A percentile compares a stretch with the other conserved stretches of the same genome.
Conservation (phyloP, 2,888 invertebrate genomes). For the Nebria salina region DNA sequence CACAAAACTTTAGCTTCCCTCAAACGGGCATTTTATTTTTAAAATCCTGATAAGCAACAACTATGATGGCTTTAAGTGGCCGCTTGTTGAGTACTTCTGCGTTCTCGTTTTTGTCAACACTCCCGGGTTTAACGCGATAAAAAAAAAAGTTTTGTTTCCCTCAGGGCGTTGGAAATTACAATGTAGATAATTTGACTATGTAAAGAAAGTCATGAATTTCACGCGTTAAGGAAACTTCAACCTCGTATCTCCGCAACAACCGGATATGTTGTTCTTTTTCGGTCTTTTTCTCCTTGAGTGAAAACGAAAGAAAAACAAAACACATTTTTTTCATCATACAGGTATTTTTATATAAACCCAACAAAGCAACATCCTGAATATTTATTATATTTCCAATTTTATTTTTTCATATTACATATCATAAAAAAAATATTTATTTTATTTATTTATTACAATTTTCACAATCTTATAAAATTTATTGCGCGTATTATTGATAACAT, state of each 20-base stretch:
- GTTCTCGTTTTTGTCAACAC: conserved; percentile 21
- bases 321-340: conserved; percentile 4
- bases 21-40: background rate
- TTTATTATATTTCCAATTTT: background rate
- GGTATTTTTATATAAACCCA: conserved; percentile 2
- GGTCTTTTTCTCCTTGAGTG: background rate
- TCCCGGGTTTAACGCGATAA: conserved; percentile 37
- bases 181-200: conserved; percentile 45
- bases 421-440: too few species aligned
- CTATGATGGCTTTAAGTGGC: background rate
- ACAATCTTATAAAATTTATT: too few species aligned
- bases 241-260: conserved; percentile 32
- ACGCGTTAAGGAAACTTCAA: conserved; percentile 34
- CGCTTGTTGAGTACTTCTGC: conserved; percentile 6
- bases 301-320: background rate
- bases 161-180: conserved; percentile 35
- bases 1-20: background rate
- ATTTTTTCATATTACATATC: background rate
- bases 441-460: too few species aligned
- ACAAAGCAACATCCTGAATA: background rate
- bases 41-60: background rate
- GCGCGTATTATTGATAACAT: too few species aligned
- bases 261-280: conserved; percentile 1
- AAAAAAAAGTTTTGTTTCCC: conserved; percentile 39
- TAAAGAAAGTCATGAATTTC: conserved; percentile 45